These are phyloP conservation scores for Columba livia DNA, from an alignment of 2,113 vertebrate genomes.

Conservation along the genomic window DNA sequence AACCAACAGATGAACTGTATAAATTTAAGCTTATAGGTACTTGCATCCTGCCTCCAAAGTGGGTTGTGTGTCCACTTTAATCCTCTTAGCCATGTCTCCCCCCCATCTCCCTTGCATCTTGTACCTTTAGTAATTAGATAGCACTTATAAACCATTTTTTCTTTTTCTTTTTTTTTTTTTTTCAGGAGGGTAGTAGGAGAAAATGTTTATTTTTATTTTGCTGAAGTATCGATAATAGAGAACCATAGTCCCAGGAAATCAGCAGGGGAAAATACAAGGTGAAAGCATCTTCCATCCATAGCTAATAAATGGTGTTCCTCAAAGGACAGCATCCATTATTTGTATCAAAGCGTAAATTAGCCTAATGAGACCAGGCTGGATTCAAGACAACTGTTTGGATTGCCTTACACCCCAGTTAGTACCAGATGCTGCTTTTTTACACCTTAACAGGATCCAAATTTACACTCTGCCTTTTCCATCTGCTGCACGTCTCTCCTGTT, in stretches of 20 bases:
- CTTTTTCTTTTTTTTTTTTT: background rate
- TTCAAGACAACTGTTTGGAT: background rate
- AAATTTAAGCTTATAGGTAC: background rate
- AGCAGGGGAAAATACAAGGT: background rate
- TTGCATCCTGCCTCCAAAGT: background rate
- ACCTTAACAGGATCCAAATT: background rate
- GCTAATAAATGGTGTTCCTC: background rate
- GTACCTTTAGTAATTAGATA: background rate
- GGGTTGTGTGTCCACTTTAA: background rate
- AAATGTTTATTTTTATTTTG: background rate
- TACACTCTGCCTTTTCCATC: background rate
- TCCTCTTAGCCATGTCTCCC: background rate
- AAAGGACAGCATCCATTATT: background rate
- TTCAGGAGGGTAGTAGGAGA: background rate
- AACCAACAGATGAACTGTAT: background rate
- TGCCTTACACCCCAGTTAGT: background rate
- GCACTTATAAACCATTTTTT: background rate
- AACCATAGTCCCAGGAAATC: background rate
- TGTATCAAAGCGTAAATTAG: background rate
- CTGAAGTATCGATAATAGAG: background rate
- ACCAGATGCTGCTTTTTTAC: background rate
- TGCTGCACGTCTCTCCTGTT: background rate
- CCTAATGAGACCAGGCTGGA: background rate
- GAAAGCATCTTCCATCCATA: background rate
- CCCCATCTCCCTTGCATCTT: rapidly evolving